phyloP scores from a whole-genome alignment of 2,113 vertebrate species.

The Sphyrna mokarran region DNA sequence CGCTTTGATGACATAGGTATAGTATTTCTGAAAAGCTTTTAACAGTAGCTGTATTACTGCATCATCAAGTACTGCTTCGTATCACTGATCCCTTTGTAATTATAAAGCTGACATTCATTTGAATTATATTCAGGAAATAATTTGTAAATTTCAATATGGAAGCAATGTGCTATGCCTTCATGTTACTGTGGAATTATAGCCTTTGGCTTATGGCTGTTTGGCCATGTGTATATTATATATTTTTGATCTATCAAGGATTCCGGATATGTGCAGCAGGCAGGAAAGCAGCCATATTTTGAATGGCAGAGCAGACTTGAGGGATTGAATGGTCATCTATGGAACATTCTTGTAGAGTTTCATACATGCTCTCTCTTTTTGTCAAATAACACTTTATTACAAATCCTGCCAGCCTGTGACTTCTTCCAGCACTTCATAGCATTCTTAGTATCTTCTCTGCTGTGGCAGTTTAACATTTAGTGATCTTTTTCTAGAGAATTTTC shows the following conservation, averaged over 20 bases:
- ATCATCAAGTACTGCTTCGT: background rate
- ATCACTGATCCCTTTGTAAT: background rate
- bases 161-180: background rate
- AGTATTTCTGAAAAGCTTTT: background rate
- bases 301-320: no score
- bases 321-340: background rate
- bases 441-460: background rate
- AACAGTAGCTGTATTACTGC: background rate
- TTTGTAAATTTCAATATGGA: background rate
- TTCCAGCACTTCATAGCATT: background rate
- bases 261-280: background rate
- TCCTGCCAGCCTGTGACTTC: no score
- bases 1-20: conserved; percentile 91
- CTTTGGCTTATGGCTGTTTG: background rate
- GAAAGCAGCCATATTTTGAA: background rate
- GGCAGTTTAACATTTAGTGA: background rate
- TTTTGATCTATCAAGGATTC: background rate
- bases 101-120: background rate
- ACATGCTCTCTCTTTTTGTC: background rate
- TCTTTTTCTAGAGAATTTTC: conserved; percentile 78
- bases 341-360: background rate
- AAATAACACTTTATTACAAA: background rate
- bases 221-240: background rate
- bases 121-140: background rate
- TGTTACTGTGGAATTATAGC: background rate